Evolutionary conservation across 2,113 vertebrate species (phyloP).

Genomic region (Ciconia maguari): DNA sequence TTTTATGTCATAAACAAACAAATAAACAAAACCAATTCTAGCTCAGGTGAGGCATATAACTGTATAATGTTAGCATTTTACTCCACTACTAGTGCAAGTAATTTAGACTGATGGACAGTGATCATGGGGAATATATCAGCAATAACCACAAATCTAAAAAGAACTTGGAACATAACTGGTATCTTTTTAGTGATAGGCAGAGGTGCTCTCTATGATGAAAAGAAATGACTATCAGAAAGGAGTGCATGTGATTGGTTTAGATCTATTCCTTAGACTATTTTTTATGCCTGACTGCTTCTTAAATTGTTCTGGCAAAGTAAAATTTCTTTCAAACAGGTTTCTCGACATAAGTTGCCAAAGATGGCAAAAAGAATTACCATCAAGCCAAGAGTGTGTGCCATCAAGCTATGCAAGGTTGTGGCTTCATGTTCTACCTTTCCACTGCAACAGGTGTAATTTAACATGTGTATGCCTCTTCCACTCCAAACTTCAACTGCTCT

Average conservation of each 20-base stretch:
- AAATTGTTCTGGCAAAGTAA: neutral
- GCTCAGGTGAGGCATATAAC: neutral
- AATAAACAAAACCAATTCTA: neutral
- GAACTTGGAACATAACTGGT: neutral
- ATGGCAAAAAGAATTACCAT: neutral
- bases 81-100: neutral
- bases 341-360: neutral
- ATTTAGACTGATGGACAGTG: neutral
- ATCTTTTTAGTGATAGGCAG: neutral
- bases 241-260: neutral
- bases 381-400: neutral
- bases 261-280: neutral
- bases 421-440: neutral
- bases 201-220: neutral
- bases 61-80: neutral
- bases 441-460: neutral
- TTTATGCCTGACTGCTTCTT: neutral
- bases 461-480: neutral
- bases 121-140: neutral
- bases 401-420: fast-evolving
- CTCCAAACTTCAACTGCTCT: neutral
- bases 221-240: neutral
- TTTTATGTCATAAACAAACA: neutral
- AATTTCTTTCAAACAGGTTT: neutral
- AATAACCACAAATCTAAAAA: neutral